A percentile compares a stretch with the other conserved stretches of the same genome.
These are phyloP conservation scores for Scleropages formosus DNA, from an alignment of 2,797 vertebrate genomes.

Conservation along the genomic window DNA sequence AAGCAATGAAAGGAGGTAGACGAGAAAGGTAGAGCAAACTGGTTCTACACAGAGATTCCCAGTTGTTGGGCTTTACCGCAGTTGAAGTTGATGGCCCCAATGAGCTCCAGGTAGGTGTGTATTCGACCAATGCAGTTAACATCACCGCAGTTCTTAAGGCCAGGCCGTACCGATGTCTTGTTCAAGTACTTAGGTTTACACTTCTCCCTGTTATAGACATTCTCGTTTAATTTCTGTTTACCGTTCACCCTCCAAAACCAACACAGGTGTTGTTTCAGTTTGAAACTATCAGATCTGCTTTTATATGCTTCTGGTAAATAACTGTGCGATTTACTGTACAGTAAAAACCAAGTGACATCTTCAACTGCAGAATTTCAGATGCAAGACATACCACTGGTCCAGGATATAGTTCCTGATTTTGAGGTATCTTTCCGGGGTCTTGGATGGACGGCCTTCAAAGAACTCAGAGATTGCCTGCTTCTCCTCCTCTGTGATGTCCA, in stretches of 20 bases:
- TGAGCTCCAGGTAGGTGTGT: slow-evolving; percentile 94
- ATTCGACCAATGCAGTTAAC: slow-evolving; percentile 98
- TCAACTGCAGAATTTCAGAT: not conserved
- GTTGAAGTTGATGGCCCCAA: slow-evolving; percentile 95
- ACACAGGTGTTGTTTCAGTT: not conserved
- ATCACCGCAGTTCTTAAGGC: slow-evolving; percentile 95
- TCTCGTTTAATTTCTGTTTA: slow-evolving; percentile 5
- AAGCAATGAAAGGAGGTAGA: not conserved
- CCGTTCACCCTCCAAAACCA: not conserved
- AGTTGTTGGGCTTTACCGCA: slow-evolving; percentile 76
- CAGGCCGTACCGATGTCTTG: slow-evolving; percentile 95
- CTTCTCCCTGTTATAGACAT: slow-evolving; percentile 71
- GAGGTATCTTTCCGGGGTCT: slow-evolving; percentile 94
- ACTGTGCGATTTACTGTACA: not conserved
- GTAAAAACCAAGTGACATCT: not conserved
- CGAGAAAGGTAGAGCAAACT: not conserved
- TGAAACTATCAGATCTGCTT: too few species aligned
- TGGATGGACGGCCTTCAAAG: slow-evolving; percentile 92
- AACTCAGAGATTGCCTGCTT: slow-evolving; percentile 96
- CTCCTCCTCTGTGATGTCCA: slow-evolving; percentile 84
- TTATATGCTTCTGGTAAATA: too few species aligned
- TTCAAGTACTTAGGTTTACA: slow-evolving; percentile 93
- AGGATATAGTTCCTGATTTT: slow-evolving; percentile 97
- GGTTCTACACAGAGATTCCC: not conserved
- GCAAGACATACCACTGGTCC: slow-evolving; percentile 84